A percentile compares a stretch with the other conserved stretches of the same genome.
These are phyloP conservation scores for Sorex maritimensis DNA, from an alignment of 2,797 vertebrate species.

Conservation along the genomic window DNA sequence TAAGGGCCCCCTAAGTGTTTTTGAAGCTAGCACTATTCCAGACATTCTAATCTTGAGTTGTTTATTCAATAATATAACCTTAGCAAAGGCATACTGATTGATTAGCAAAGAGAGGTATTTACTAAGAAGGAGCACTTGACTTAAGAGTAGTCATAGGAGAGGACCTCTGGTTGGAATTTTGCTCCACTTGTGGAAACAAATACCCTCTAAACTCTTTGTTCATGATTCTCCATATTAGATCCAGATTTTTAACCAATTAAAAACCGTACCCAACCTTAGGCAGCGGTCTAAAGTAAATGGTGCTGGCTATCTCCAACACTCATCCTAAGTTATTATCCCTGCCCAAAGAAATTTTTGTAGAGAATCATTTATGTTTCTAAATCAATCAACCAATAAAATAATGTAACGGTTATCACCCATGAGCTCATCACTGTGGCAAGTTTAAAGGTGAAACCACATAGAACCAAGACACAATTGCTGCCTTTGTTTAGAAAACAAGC, in stretches of 20 bases:
- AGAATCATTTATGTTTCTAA: constrained; percentile 55
- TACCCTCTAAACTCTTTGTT: constrained; percentile 37
- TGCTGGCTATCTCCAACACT: neutral
- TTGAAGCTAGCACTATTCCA: constrained; percentile 2
- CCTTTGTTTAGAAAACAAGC: constrained; percentile 27
- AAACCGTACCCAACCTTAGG: neutral
- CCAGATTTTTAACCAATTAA: neutral
- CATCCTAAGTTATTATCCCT: constrained; percentile 25
- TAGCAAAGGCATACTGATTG: constrained; percentile 5
- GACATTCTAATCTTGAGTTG: neutral
- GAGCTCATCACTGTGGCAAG: neutral
- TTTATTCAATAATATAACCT: neutral
- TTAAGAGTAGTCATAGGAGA: constrained; percentile 1
- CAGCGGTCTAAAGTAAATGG: constrained; percentile 22
- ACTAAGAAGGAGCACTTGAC: neutral
- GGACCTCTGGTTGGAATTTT: neutral
- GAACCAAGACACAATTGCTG: neutral
- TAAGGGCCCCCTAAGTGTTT: neutral
- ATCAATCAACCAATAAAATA: constrained; percentile 21
- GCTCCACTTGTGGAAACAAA: neutral
- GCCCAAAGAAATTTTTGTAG: constrained; percentile 34
- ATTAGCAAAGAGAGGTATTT: neutral
- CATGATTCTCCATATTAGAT: neutral
- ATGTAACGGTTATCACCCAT: neutral
- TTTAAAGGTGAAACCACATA: neutral